Percentiles rank a stretch among this genome's conserved stretches.
Conservation (phyloP, 2,113 vertebrate genomes). For the Pedetes capensis region DNA sequence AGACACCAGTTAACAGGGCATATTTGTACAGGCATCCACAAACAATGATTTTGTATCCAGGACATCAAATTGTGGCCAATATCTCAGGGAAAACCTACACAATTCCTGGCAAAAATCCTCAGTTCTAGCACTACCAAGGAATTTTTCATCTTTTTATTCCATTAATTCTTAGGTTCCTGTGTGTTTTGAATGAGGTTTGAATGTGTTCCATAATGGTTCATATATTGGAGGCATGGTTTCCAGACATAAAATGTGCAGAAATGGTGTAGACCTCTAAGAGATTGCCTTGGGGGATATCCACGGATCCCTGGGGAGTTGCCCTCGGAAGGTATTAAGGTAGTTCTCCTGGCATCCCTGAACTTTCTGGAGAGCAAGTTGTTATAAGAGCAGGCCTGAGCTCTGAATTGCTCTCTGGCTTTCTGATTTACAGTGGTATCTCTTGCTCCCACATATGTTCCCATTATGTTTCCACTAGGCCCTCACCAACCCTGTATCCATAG, state of each 20-base stretch:
- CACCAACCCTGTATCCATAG: too few species aligned
- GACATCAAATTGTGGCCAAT: neutral
- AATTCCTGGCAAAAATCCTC: neutral
- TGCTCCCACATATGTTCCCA: too few species aligned
- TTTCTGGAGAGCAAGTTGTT: neutral
- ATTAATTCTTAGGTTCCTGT: neutral
- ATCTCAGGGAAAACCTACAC: neutral
- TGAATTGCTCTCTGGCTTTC: neutral
- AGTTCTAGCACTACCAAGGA: neutral
- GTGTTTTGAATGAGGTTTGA: neutral
- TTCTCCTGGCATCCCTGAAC: neutral
- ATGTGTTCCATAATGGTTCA: neutral
- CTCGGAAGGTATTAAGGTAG: neutral
- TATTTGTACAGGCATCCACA: neutral
- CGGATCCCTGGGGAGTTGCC: too few species aligned
- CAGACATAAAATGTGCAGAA: neutral
- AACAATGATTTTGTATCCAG: neutral
- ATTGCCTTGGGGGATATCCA: too few species aligned
- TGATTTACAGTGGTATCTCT: neutral
- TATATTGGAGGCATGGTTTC: neutral
- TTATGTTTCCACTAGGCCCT: too few species aligned
- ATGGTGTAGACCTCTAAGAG: neutral
- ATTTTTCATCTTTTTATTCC: neutral
- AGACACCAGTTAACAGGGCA: neutral
- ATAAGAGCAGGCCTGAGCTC: rapidly evolving